Percentiles rank a stretch among this genome's conserved stretches.
These are phyloP conservation scores for Trachelus troglodyta DNA, from an alignment of 2,888 invertebrate species.

Conservation along the genomic window DNA sequence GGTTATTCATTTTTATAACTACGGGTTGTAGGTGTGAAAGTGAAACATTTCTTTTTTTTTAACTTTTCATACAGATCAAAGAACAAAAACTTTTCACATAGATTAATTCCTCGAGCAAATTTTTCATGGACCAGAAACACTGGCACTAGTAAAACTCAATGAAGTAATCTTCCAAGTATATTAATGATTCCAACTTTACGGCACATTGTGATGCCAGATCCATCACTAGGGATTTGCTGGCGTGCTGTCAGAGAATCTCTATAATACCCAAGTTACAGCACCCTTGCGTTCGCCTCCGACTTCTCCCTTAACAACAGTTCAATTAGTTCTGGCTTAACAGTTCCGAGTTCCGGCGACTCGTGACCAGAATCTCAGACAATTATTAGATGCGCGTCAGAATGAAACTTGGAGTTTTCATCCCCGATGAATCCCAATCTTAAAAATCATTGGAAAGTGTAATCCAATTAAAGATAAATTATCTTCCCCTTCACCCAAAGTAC, in stretches of 20 bases:
- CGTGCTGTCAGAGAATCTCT: constrained; percentile 46
- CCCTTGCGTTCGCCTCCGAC: constrained; percentile 30
- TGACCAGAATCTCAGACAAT: constrained; percentile 50
- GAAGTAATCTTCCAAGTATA: constrained; percentile 27
- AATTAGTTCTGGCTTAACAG: constrained; percentile 56
- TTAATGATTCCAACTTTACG: constrained; percentile 37
- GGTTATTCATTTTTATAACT: too few relatives aligned
- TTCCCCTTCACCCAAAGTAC: too few relatives aligned
- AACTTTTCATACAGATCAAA: too few relatives aligned
- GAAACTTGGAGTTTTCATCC: constrained; percentile 30
- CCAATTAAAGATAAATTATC: neutral
- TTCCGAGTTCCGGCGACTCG: constrained; percentile 50
- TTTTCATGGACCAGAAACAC: neutral
- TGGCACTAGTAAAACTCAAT: neutral
- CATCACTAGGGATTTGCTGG: constrained; percentile 49
- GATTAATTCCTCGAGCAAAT: too few relatives aligned
- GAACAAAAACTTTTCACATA: too few relatives aligned
- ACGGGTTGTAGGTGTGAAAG: too few relatives aligned
- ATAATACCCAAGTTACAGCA: constrained; percentile 45
- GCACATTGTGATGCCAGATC: constrained; percentile 45
- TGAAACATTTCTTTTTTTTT: too few relatives aligned
- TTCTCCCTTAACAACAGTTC: constrained; percentile 41
- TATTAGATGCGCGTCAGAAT: constrained; percentile 28
- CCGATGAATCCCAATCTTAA: neutral
- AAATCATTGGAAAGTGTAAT: neutral